phyloP scores from a whole-genome alignment of 2,113 vertebrate species.

The Condylura cristata region DNA sequence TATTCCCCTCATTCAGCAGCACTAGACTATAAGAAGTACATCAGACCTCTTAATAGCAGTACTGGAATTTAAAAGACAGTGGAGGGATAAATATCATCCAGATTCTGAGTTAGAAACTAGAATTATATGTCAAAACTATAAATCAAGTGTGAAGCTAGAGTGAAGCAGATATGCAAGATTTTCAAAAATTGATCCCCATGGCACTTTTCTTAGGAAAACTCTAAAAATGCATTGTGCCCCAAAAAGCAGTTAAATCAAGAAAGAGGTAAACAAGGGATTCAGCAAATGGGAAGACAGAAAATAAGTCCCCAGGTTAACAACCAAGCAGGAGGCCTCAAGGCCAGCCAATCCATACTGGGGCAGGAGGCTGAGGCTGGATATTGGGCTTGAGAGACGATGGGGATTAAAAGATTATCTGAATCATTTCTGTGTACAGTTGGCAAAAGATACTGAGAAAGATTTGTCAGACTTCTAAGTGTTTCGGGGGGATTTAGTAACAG shows the following conservation, averaged over 20 bases:
- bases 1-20: background rate
- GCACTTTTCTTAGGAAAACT: slow-evolving; percentile 42
- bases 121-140: slow-evolving; percentile 13
- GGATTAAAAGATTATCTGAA: background rate
- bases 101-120: background rate
- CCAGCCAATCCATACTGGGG: background rate
- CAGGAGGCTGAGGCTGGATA: background rate
- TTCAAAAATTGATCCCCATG: background rate
- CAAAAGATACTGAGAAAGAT: background rate
- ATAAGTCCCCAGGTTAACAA: background rate
- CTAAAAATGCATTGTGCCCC: background rate
- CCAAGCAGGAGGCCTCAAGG: background rate
- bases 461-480: background rate
- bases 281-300: background rate
- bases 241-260: slow-evolving; percentile 10
- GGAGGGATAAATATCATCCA: background rate
- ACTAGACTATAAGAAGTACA: background rate
- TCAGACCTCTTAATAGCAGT: background rate
- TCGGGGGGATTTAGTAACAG: background rate
- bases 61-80: background rate
- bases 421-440: background rate
- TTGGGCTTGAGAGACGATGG: background rate
- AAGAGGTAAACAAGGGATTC: background rate
- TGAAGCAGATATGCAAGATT: background rate
- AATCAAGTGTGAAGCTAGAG: background rate